Evolutionary conservation across 2,113 vertebrate genomes (phyloP).

Genomic region (Tenrec ecaudatus): DNA sequence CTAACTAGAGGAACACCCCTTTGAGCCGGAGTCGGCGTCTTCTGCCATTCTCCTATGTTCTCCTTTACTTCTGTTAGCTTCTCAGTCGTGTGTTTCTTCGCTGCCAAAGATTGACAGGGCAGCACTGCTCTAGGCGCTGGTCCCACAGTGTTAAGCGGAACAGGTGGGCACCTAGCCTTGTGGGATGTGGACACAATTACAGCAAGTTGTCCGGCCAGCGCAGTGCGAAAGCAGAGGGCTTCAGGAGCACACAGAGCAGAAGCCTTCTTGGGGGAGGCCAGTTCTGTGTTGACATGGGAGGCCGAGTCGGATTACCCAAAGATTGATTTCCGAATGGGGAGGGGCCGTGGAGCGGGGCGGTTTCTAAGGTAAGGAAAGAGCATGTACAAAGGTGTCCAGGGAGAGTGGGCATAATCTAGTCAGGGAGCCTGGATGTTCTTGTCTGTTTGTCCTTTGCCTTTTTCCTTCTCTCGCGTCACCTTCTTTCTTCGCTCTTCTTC

Average conservation of each 20-base stretch:
- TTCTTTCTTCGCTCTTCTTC: not conserved
- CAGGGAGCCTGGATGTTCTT: not conserved
- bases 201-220: not conserved
- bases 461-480: not conserved
- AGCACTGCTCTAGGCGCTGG: no score
- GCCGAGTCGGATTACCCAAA: not conserved
- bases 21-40: slow-evolving; percentile 54
- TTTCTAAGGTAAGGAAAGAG: not conserved
- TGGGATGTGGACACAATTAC: not conserved
- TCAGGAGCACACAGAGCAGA: not conserved
- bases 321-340: no score
- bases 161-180: not conserved
- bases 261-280: not conserved
- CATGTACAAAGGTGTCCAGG: not conserved
- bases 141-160: no score
- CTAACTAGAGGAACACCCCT: slow-evolving; percentile 24
- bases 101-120: not conserved
- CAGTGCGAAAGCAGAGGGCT: not conserved
- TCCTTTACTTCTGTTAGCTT: not conserved
- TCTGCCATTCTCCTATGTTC: slow-evolving; percentile 26
- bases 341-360: not conserved
- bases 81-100: not conserved
- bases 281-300: not conserved
- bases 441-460: not conserved
- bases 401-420: not conserved